phyloP scores from a whole-genome alignment of 2,113 vertebrate genomes.

The Silurus meridionalis region DNA sequence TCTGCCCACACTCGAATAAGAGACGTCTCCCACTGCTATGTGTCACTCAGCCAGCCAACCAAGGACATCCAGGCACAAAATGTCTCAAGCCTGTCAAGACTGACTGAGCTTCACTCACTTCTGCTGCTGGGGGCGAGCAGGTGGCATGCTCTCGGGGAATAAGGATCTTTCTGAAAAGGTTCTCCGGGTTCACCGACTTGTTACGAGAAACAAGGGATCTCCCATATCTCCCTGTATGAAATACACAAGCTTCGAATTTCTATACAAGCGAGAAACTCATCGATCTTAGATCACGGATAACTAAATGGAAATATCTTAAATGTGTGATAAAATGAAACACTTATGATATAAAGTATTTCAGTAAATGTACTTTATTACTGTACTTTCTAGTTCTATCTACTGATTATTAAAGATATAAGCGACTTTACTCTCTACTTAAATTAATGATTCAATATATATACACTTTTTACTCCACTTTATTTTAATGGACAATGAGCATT shows the following conservation, averaged over 20 bases:
- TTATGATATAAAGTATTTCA: no score
- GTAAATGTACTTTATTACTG: no score
- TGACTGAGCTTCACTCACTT: slow-evolving; percentile 40
- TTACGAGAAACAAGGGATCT: slow-evolving; percentile 2
- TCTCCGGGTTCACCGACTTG: background rate
- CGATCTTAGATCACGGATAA: background rate
- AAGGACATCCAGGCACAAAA: slow-evolving; percentile 44
- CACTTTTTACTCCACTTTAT: no score
- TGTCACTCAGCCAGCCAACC: slow-evolving; percentile 41
- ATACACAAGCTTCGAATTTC: background rate
- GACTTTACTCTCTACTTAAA: no score
- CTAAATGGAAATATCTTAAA: background rate
- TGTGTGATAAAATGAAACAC: no score
- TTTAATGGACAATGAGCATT: no score
- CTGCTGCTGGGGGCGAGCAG: slow-evolving; percentile 24
- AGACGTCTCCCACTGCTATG: slow-evolving; percentile 47
- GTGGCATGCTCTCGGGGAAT: slow-evolving; percentile 40
- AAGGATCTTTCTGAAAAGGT: slow-evolving; percentile 23
- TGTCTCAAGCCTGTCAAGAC: slow-evolving; percentile 33
- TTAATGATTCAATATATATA: no score
- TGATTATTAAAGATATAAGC: no score
- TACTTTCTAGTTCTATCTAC: no score
- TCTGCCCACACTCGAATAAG: slow-evolving; percentile 40
- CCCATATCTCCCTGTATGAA: background rate
- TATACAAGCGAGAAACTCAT: no score